A percentile compares a stretch with the other conserved stretches of the same genome.
Evolutionary conservation across 37 sponge, comb jelly and placozoan species (phyloP).

Genomic region (Chondrilla cf. caribensis): DNA sequence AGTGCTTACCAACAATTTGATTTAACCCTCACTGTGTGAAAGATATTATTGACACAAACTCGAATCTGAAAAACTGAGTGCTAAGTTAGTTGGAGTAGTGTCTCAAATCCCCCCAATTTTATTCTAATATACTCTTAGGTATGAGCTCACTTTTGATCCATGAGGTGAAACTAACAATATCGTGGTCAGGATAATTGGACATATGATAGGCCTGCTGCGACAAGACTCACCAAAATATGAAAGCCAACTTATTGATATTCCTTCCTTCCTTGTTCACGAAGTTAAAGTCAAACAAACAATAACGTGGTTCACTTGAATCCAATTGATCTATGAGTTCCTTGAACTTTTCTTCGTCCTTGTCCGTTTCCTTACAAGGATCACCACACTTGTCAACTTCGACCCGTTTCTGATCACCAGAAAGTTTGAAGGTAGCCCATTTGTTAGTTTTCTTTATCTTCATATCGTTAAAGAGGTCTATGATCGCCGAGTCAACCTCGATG

Average conservation of each 20-base stretch:
- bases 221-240: constrained; percentile 68
- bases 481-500: constrained; percentile 43
- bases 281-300: constrained; percentile 62
- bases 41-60: no score
- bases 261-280: constrained; percentile 58
- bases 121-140: no score
- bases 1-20: no score
- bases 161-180: no score
- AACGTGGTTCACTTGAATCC: constrained; percentile 55
- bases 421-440: constrained; percentile 62
- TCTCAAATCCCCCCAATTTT: no score
- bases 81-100: no score
- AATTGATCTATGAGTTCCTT: constrained; percentile 19
- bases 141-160: no score
- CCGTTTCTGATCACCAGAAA: constrained; percentile 55
- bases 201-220: no score
- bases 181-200: no score
- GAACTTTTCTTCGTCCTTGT: constrained; percentile 48
- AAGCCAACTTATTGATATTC: constrained; percentile 48
- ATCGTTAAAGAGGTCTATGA: constrained; percentile 38
- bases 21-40: no score
- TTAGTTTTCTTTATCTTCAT: constrained; percentile 48
- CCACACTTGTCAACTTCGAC: constrained; percentile 18
- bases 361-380: constrained; percentile 24
- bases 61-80: no score